Base-by-base conservation (phyloP, 2,113 vertebrate genomes). In the Bubo bubo region DNA sequence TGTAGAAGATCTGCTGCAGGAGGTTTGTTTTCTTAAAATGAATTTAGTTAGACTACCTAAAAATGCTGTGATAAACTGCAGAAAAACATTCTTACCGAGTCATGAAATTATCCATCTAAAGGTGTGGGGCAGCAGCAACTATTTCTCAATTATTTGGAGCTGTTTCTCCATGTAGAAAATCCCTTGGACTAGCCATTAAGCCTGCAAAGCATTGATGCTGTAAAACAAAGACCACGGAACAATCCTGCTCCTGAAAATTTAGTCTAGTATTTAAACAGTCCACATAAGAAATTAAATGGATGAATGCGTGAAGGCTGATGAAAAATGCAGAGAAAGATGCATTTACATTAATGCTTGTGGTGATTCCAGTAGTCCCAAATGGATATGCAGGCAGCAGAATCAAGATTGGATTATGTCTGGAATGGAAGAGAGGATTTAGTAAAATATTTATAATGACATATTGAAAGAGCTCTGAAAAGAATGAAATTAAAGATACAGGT, bases 1-100 rank as follows among this genome's bases (percentile, higher is more conserved):
- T 2, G 99, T 99, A 8, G 99, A 99, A 95, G 99, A 99, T 76
- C 98, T 99, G 30, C 98, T 99, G 76, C 99, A 99, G 97, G 99
- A 99, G 99, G 99, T 99, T 95, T 26, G 92, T 97, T 95, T 86
- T 95, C 77, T 88, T 72, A 24, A 67, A 86, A 32, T 1, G 3
- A 41, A 58, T 82, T 27, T 35, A 14, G 9, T 68, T 59, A 79
- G 32, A 24, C 45, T 84, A n/a, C 45, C 9, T 79, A 50, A 86
- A 86, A 56, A 18, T 0, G 7, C 32, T 74, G 11, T 22, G 35
- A 56, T 58, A 62, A 50, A 43, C 71, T 79, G 22, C 66, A 58
- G 58, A 45, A 76, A 50, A 88, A 21, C 7, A 5, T 68, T 75
- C 62, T 49, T 72, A 26, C n/a, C 39, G 24, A 62, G 35, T 67